Conservation (phyloP, 1,140 invertebrate genomes). For the Halotydeus destructor region DNA sequence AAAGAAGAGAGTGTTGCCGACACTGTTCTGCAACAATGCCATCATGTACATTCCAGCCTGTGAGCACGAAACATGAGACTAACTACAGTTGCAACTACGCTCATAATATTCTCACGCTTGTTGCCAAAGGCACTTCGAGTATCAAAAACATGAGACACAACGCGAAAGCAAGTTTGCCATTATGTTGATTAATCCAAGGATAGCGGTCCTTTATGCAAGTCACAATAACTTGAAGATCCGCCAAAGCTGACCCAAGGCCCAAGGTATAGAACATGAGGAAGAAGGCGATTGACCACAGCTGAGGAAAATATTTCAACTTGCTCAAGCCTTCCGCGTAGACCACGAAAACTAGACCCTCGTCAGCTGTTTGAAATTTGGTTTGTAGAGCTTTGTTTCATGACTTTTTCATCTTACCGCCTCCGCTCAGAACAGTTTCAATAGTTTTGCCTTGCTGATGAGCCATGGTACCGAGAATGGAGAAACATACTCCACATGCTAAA, state of each 20-base stretch:
- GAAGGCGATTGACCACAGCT: slow-evolving; percentile 74
- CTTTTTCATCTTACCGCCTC: too few species aligned
- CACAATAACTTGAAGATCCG: slow-evolving; percentile 30
- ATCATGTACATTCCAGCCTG: not conserved
- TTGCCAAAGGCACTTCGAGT: too few species aligned
- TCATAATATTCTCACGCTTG: slow-evolving; percentile 56
- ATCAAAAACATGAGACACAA: too few species aligned
- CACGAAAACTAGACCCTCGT: slow-evolving; percentile 79
- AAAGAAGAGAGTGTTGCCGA: slow-evolving; percentile 51
- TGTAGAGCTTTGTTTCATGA: too few species aligned
- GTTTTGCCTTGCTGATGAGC: slow-evolving; percentile 10
- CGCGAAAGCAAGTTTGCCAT: slow-evolving; percentile 38
- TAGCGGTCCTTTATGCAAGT: slow-evolving; percentile 46
- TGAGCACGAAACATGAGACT: not conserved
- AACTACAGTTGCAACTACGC: slow-evolving; percentile 32
- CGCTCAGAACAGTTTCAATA: slow-evolving; percentile 7
- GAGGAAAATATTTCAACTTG: slow-evolving; percentile 72
- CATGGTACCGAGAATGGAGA: slow-evolving; percentile 65
- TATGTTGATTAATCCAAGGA: slow-evolving; percentile 30
- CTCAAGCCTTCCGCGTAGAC: slow-evolving; percentile 91
- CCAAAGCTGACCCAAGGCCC: slow-evolving; percentile 23
- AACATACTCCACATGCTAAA: slow-evolving; percentile 93
- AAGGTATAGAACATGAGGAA: slow-evolving; percentile 86
- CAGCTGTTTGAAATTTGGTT: slow-evolving; percentile 39
- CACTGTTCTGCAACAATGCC: slow-evolving; percentile 57